phyloP scores from a whole-genome alignment of 2,797 vertebrate genomes.

The Tarsius wallacei region DNA sequence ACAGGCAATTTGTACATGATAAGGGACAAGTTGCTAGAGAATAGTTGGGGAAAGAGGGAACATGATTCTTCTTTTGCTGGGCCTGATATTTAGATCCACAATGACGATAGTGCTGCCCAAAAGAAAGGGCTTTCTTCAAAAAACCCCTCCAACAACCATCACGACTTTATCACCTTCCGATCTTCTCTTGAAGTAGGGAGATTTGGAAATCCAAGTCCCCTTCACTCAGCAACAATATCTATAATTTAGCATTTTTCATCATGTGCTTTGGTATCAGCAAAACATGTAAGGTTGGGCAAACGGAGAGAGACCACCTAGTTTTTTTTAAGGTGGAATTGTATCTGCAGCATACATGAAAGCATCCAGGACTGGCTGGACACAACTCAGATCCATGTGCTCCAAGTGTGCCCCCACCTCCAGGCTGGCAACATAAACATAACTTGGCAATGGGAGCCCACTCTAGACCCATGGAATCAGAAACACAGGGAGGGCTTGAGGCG shows the following conservation, averaged over 20 bases:
- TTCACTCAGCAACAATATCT: not conserved
- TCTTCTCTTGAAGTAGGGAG: not conserved
- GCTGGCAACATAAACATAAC: not conserved
- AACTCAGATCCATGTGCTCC: not conserved
- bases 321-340: not conserved
- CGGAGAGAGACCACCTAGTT: not conserved
- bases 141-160: not conserved
- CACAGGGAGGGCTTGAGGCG: rapidly evolving
- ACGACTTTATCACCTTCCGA: not conserved
- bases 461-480: not conserved
- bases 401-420: not conserved
- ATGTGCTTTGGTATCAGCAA: not conserved
- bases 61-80: not conserved
- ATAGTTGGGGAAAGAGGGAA: not conserved
- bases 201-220: not conserved
- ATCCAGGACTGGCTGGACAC: not conserved
- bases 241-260: not conserved
- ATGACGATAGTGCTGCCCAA: not conserved
- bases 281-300: not conserved
- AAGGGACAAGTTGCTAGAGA: not conserved
- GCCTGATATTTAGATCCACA: not conserved
- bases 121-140: not conserved
- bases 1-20: not conserved
- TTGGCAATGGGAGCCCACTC: not conserved
- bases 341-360: not conserved